Conservation (phyloP, 2,888 invertebrate species). For the Aromia moschata region DNA sequence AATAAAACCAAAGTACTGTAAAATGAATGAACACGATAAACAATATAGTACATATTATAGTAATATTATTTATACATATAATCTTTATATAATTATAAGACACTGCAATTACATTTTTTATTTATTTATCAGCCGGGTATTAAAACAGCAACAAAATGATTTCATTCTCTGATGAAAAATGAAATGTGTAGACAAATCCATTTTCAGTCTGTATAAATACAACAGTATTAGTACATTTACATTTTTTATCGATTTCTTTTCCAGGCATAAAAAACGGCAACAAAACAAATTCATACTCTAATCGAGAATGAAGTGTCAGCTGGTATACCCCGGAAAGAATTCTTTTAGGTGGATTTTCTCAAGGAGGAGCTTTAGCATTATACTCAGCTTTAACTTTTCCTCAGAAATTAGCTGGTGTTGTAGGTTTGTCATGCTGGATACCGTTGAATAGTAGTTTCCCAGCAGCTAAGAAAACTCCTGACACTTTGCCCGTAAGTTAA, state of each 20-base stretch:
- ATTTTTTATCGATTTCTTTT: constrained; percentile 9
- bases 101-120: too few relatives aligned
- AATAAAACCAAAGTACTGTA: too few relatives aligned
- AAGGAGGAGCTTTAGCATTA: constrained; percentile 96
- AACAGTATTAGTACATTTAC: too few relatives aligned
- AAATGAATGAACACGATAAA: too few relatives aligned
- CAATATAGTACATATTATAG: too few relatives aligned
- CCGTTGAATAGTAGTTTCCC: constrained; percentile 90
- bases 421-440: constrained; percentile 93
- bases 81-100: too few relatives aligned
- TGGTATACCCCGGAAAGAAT: constrained; percentile 88
- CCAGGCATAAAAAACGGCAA: constrained; percentile 76
- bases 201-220: too few relatives aligned
- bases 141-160: too few relatives aligned
- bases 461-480: constrained; percentile 66
- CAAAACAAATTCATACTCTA: constrained; percentile 78
- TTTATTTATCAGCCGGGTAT: too few relatives aligned
- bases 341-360: constrained; percentile 94
- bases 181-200: too few relatives aligned
- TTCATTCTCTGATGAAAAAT: too few relatives aligned
- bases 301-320: constrained; percentile 81
- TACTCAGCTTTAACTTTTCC: constrained; percentile 88
- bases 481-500: constrained; percentile 72
- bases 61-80: too few relatives aligned
- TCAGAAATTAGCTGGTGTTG: constrained; percentile 85